Percentiles rank a stretch among this genome's conserved stretches.
These are phyloP conservation scores for Serinus canaria DNA, from an alignment of 2,113 vertebrate genomes.

Conservation along the genomic window DNA sequence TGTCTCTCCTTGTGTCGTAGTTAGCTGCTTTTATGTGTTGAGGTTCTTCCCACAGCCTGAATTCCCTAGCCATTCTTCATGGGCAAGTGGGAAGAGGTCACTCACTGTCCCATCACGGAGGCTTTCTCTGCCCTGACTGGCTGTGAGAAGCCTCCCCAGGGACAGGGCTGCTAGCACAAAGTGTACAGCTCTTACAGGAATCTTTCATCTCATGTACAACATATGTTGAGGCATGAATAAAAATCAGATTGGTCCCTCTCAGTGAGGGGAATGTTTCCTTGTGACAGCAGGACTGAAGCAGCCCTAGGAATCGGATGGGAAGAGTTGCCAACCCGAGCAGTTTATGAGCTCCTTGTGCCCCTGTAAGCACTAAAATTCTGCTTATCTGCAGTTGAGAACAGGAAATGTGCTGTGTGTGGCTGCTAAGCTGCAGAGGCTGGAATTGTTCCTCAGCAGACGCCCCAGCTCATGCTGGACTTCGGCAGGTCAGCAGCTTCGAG, in stretches of 20 bases:
- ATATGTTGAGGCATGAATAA: neutral
- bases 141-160: neutral
- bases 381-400: neutral
- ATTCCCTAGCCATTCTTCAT: neutral
- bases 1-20: too few species aligned
- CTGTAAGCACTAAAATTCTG: neutral
- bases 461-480: neutral
- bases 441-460: neutral
- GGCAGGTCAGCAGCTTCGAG: neutral
- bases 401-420: neutral
- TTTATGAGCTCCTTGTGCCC: neutral
- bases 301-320: fast-evolving
- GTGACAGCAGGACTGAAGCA: neutral
- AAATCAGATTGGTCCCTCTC: neutral
- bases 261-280: neutral
- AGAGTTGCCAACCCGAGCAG: neutral
- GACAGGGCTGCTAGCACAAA: neutral
- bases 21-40: neutral
- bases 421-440: neutral
- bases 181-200: neutral
- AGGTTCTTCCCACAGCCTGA: neutral
- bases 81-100: neutral
- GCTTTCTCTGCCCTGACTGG: neutral
- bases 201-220: neutral
- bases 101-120: neutral